Evolutionary conservation across 2,888 invertebrate species (phyloP), one percentile per base, ranked within the genome.

Genomic region (Andrena haemorrhoa): DNA sequence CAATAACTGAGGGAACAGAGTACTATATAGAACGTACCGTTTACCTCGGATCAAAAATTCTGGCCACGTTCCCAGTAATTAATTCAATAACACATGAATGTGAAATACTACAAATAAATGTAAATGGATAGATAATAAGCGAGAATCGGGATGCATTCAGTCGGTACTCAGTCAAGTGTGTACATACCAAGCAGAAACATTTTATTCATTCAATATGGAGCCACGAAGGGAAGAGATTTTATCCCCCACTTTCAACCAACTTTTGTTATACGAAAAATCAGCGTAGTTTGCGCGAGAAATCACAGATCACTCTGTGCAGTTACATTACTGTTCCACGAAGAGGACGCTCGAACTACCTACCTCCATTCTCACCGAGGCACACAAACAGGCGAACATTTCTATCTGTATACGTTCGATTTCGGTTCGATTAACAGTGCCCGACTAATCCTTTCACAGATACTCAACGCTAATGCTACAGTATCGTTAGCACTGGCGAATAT

Each of bases 381-480:
- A 93, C 84, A 93, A 89, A 86, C 93, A 93, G 88, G 93, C 93
- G 87, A 93, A 91, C 93, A 93, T 92, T 74, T 75, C 89, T 79
- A 82, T 75, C 74, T 63, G 31, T 79, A 41, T 41, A 16, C 72
- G 26, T 53, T 76, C 82, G 65, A 63, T 79, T 68, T 33, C 75
- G 61, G 47, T 68, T 72, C 70, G 71, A 68, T 68, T 33, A 49
- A 75, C 58, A 63, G 31, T 49, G 58, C 66, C 5, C 51, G 83
- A 66, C 58, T 23, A 35, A 73, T 29, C 49, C 41, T 31, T 70
- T 53, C n/a, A 72, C 31, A 64, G 75, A 86, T 89, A 88, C 85
- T 89, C 90, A 73, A 80, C 84, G 72, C 86, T 73, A 84, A 83
- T 88, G 89, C 90, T 89, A 89, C 76, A 75, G 70, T 65, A 49